phyloP scores from a whole-genome alignment of 1,140 invertebrate species.

The Caenorhabditis tropicalis region DNA sequence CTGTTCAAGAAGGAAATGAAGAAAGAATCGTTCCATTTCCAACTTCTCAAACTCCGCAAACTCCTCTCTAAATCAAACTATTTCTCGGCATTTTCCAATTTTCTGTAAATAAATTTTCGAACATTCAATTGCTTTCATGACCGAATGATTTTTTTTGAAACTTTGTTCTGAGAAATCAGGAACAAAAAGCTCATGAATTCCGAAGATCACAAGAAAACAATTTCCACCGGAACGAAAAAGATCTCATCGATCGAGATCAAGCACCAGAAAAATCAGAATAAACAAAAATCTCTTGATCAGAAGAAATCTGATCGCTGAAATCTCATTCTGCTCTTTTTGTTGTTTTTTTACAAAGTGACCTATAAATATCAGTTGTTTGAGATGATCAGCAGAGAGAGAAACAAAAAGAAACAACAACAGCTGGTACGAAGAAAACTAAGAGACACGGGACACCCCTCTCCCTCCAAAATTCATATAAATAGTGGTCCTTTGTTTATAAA shows the following conservation, averaged over 20 bases:
- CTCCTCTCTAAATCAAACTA: neutral
- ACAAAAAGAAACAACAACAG: conserved; percentile 33
- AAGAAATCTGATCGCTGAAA: too few relatives aligned
- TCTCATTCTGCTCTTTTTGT: neutral
- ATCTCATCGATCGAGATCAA: too few relatives aligned
- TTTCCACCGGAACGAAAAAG: too few relatives aligned
- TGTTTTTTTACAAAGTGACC: neutral
- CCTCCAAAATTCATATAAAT: neutral
- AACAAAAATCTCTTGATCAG: too few relatives aligned
- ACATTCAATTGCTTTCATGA: neutral
- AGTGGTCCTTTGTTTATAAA: neutral
- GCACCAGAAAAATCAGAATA: too few relatives aligned
- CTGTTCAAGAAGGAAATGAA: neutral
- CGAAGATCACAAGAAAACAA: too few relatives aligned
- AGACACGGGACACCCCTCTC: neutral
- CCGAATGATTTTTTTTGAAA: too few relatives aligned
- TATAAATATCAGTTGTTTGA: too few relatives aligned
- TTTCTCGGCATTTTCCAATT: neutral
- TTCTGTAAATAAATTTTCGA: neutral
- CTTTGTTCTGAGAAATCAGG: too few relatives aligned
- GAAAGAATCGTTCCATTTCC: neutral
- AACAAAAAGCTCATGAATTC: too few relatives aligned
- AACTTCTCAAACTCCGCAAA: neutral
- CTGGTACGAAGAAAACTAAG: neutral
- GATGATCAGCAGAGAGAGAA: neutral